Evolutionary conservation across 2,113 vertebrate genomes (phyloP).

Genomic region (Marmota flaviventris): DNA sequence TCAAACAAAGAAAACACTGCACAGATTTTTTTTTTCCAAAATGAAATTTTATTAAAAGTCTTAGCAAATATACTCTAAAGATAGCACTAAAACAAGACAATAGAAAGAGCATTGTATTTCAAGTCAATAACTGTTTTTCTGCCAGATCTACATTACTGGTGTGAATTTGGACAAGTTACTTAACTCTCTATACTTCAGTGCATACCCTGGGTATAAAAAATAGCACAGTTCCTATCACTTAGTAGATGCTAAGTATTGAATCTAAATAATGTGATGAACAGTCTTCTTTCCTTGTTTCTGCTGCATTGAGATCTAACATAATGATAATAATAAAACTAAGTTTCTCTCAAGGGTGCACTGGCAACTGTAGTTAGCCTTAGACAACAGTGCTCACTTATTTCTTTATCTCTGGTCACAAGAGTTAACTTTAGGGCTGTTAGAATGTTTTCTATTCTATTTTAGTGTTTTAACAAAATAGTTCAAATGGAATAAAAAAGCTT

Average conservation of each 20-base stretch:
- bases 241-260: not conserved
- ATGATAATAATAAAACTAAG: not conserved
- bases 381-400: not conserved
- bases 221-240: not conserved
- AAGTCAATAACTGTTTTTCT: not conserved
- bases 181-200: not conserved
- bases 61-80: not conserved
- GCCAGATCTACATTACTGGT: not conserved
- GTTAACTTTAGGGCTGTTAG: not conserved
- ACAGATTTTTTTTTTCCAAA: not conserved
- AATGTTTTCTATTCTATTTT: not conserved
- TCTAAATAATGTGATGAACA: not conserved
- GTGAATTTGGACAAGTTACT: slow-evolving; percentile 21
- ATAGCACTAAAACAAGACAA: not conserved
- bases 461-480: slow-evolving; percentile 27
- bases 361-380: not conserved
- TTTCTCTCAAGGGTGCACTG: not conserved
- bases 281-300: not conserved
- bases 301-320: not conserved
- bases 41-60: slow-evolving; percentile 6
- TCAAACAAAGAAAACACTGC: not conserved
- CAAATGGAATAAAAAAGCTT: not conserved
- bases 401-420: not conserved
- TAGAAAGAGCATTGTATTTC: not conserved
- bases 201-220: not conserved